Evolutionary conservation across 2,888 invertebrate species (phyloP), one percentile per base, ranked within the genome.

Genomic region (Tricholauxania praeusta): DNA sequence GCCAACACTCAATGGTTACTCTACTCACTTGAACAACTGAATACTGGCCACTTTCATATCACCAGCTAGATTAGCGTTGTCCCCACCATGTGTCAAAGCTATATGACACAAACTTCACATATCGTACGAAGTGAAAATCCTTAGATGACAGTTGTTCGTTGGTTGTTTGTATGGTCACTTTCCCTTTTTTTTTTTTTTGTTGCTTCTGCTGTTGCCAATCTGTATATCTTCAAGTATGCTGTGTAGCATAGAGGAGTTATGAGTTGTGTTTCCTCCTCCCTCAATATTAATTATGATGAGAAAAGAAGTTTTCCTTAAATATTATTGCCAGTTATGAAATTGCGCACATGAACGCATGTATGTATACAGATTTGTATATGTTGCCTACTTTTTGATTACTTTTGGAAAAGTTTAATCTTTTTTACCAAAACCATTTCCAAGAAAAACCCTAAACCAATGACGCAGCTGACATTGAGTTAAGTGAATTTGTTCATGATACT

Each of bases 401-500:
- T 64, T 64, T 15, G 12, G 8, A 2, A 64, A 64, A 64, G 64
- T 64, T 64, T 64, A 19, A 64, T 64, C 51, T 48, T 12, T 51
- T 51, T 64, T 39, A 39, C 39, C 39, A 39, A 7, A 39, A 10
- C 39, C 39, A 39, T 39, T 39, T 39, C 6, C 10, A 39, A 10
- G 39, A 39, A 39, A 39, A 39, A 7, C 39, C 51, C 47, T 47
- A 63, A 48, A 39, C 62, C 60, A 60, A 39, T 39, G 32, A 48
- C 17, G 7, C 62, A 32, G 28, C 28, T 32, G 28, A 75, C 77
- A 78, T 74, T 55, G 64, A 79, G 81, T 81, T 82, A 82, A 81
- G 81, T 81, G 81, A 81, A 82, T 81, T 82, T 82, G 79, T 82
- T 82, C 82, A 82, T 82, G 81, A 82, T 82, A 57, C 67, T 51